Base-by-base conservation (phyloP, 2,888 invertebrate species). In the Seira musarum region DNA sequence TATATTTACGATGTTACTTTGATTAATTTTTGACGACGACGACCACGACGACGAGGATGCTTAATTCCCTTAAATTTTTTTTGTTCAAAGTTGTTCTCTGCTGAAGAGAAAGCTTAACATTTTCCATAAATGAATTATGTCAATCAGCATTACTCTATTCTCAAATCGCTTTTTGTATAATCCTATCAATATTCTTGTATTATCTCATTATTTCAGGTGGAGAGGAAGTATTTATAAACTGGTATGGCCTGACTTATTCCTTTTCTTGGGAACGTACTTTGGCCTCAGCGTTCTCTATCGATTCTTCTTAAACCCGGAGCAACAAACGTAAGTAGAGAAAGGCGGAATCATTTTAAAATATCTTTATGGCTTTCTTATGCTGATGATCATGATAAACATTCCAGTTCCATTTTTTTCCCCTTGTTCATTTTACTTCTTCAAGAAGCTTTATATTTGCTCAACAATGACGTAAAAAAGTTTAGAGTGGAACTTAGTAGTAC, bases 161-260 rank as follows among this genome's bases (percentile, higher is more conserved):
- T 22, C 22, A 63, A 21, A 63, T 63, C 49, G 30, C 2, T 30
- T 30, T 30, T 30, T 30, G 8, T 5, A 30, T 49, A 49, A 60
- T 60, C 5, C 53, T 63, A 60, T 25, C 64, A 8, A 8, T 69
- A 80, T 84, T 67, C 15, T 24, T 63, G 13, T 53, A 5, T 53
- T 53, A 13, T 57, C 67, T 64, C 60, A 53, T 49, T 70, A 13
- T 85, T 92, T 83, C 91, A 89, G 89, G 71, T 90, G 90, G 90
- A 87, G 87, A 76, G 90, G 90, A 13, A 90, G 90, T 79, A 88
- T 90, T 19, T 90, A 90, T 87, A 90, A 90, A 83, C 87, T 90
- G 21, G 87, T 90, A 69, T 90, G 89, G 88, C 89, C 89, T 30
- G 90, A 90, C 80, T 86, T 90, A 24, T 61, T 89, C 1, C 85